A percentile compares a stretch with the other conserved stretches of the same genome.
Evolutionary conservation across 1,140 invertebrate species (phyloP).

Genomic region (Medauroidea extradentata): DNA sequence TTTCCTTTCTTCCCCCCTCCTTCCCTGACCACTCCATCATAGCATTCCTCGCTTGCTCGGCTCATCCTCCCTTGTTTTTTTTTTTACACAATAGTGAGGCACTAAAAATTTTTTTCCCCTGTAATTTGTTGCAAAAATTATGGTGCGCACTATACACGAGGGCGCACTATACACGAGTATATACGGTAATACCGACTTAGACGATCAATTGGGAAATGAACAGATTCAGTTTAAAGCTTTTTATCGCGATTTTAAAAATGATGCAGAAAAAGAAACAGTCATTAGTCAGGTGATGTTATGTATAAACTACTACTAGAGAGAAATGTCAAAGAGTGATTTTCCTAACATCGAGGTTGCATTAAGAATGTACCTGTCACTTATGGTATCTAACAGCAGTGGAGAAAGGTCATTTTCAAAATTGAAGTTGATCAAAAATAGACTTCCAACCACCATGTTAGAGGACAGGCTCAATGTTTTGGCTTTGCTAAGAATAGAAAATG

Average conservation of each 20-base stretch:
- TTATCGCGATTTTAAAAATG: background rate
- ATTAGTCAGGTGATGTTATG: background rate
- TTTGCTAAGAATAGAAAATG: constrained; percentile 21
- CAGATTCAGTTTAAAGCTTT: background rate
- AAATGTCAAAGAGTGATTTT: constrained; percentile 9
- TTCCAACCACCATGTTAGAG: constrained; percentile 20
- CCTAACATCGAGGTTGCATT: constrained; percentile 26
- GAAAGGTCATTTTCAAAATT: constrained; percentile 31
- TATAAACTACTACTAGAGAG: background rate
- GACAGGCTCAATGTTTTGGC: constrained; percentile 17
- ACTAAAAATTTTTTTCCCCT: no score
- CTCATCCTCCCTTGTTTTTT: no score
- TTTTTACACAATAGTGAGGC: no score
- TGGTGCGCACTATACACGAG: no score
- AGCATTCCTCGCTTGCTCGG: background rate
- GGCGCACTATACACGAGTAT: no score
- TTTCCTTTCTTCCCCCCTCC: no score
- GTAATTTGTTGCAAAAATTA: no score
- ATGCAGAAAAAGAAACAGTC: background rate
- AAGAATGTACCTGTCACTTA: constrained; percentile 23
- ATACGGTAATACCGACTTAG: background rate
- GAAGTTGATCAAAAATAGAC: constrained; percentile 23
- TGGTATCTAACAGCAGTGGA: constrained; percentile 26
- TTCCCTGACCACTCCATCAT: background rate
- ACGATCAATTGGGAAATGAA: background rate